Conservation (phyloP, 35 echinoderm and acorn worm genomes). For the Ophioderma brevispina region DNA sequence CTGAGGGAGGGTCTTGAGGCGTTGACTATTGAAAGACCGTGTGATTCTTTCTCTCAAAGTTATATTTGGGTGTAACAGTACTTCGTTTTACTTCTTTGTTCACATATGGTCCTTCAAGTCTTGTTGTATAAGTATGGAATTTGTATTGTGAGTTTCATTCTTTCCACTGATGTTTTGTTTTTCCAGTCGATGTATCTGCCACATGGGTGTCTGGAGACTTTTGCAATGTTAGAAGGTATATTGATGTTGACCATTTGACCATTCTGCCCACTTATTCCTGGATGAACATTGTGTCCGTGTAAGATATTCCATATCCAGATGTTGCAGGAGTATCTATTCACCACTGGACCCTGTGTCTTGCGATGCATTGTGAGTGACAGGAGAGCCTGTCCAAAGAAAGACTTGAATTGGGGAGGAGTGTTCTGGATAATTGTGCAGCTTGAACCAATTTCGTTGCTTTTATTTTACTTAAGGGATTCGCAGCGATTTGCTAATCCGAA, state of each 20-base stretch:
- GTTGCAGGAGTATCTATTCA: neutral
- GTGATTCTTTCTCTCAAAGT: neutral
- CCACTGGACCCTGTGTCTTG: neutral
- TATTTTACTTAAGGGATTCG: neutral
- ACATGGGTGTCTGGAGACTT: neutral
- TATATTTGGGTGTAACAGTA: neutral
- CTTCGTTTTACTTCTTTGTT: neutral
- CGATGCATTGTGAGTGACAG: neutral
- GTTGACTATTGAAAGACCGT: neutral
- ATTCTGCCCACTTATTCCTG: slow-evolving; percentile 11
- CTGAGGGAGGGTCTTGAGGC: neutral
- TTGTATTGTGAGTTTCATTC: slow-evolving; percentile 1
- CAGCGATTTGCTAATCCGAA: too few relatives aligned
- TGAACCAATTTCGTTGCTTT: neutral
- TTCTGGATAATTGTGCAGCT: neutral
- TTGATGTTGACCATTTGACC: neutral
- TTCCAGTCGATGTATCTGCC: slow-evolving; percentile 12
- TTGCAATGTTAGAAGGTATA: neutral
- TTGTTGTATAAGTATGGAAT: neutral
- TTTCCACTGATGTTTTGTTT: neutral
- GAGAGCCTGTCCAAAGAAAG: neutral
- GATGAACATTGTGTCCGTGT: neutral
- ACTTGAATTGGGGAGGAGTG: too few relatives aligned
- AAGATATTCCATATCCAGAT: slow-evolving; percentile 6
- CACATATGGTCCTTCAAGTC: neutral